Conservation (phyloP, 2,888 invertebrate genomes). For the Ormyrus rosae region DNA sequence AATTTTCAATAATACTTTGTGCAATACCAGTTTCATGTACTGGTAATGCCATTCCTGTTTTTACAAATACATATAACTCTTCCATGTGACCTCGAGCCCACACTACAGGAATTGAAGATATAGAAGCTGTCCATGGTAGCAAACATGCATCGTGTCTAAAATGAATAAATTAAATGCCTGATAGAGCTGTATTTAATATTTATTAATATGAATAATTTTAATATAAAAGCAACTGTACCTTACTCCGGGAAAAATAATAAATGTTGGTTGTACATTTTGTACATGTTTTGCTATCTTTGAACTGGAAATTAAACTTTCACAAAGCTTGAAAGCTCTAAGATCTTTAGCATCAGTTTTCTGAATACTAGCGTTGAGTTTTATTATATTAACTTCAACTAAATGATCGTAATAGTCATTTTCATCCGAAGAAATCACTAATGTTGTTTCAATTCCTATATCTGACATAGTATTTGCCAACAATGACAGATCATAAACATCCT, state of each 20-base stretch:
- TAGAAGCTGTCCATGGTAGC: constrained; percentile 68
- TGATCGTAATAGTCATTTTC: constrained; percentile 67
- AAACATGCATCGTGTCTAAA: constrained; percentile 72
- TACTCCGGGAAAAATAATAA: constrained; percentile 70
- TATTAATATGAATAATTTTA: constrained; percentile 10
- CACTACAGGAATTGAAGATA: constrained; percentile 70
- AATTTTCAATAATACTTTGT: constrained; percentile 60
- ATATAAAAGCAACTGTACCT: constrained; percentile 63
- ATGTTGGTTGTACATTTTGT: constrained; percentile 68
- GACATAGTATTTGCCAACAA: constrained; percentile 71
- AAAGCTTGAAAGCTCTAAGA: constrained; percentile 64
- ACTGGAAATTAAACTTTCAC: constrained; percentile 66
- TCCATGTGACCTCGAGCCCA: constrained; percentile 68
- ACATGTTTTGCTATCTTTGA: constrained; percentile 63
- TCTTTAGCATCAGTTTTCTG: constrained; percentile 59
- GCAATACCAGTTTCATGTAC: constrained; percentile 65
- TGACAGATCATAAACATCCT: constrained; percentile 69
- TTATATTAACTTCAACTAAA: constrained; percentile 67
- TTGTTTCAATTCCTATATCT: constrained; percentile 69
- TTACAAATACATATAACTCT: constrained; percentile 69
- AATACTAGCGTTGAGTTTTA: constrained; percentile 59
- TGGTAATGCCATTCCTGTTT: constrained; percentile 69
- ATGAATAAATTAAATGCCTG: not conserved
- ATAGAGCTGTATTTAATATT: not conserved
- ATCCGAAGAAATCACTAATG: constrained; percentile 65